phyloP scores from a whole-genome alignment of 2,797 vertebrate genomes.

The Bradypodion pumilum region DNA sequence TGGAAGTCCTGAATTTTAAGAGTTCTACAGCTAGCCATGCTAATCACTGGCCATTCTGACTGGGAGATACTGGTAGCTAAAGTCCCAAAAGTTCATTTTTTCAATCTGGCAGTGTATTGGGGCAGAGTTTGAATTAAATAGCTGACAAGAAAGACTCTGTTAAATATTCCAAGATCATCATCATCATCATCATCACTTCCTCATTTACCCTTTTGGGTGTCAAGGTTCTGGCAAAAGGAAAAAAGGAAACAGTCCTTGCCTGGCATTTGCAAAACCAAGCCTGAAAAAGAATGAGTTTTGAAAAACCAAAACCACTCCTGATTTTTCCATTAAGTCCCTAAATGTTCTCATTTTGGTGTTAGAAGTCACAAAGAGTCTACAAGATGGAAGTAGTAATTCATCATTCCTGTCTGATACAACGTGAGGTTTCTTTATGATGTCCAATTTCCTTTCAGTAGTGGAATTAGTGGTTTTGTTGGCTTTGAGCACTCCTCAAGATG shows the following conservation, averaged over 20 bases:
- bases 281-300: background rate
- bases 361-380: background rate
- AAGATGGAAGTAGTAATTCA: background rate
- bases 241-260: background rate
- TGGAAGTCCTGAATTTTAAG: no score
- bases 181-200: no score
- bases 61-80: no score
- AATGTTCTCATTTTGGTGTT: background rate
- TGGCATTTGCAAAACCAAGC: background rate
- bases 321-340: background rate
- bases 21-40: no score
- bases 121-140: background rate
- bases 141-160: background rate
- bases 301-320: background rate
- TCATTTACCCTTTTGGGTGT: no score
- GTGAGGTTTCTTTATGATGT: background rate
- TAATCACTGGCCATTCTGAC: no score
- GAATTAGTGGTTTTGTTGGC: constrained; percentile 19
- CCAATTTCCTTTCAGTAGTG: constrained; percentile 13
- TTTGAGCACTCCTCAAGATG: background rate
- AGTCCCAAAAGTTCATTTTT: no score
- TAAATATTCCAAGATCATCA: no score
- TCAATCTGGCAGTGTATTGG: background rate
- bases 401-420: background rate
- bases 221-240: no score